phyloP scores from a whole-genome alignment of 2,113 vertebrate species.

The Mirza zaza region DNA sequence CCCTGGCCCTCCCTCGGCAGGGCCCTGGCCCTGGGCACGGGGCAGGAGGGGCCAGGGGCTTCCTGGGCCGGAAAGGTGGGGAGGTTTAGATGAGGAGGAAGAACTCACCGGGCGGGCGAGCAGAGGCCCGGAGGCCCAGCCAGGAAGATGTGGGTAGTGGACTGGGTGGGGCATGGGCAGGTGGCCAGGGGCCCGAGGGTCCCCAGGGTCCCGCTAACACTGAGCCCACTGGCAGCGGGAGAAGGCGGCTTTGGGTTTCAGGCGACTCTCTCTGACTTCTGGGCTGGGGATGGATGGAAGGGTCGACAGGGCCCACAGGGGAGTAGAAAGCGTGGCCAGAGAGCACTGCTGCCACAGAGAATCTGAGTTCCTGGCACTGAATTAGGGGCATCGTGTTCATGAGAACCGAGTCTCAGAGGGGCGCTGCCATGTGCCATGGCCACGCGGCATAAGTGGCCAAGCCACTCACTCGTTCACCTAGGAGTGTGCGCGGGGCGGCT shows the following conservation, averaged over 20 bases:
- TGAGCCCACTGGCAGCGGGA: no score
- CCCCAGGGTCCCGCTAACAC: not conserved
- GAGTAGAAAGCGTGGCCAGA: not conserved
- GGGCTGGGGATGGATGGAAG: no score
- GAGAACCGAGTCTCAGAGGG: not conserved
- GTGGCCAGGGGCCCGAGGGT: not conserved
- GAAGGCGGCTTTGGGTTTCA: not conserved
- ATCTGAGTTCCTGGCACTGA: accelerated
- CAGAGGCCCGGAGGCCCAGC: not conserved
- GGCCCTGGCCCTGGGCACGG: not conserved
- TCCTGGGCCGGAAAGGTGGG: not conserved
- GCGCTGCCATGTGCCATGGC: accelerated
- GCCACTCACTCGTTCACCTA: not conserved
- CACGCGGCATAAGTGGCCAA: accelerated
- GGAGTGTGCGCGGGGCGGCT: not conserved
- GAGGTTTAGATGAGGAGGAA: no score
- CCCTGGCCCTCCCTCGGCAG: not conserved
- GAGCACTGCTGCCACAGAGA: not conserved
- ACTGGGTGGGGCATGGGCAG: no score
- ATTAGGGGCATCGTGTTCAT: accelerated
- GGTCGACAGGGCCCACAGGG: not conserved
- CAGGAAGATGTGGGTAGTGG: not conserved
- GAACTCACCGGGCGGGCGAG: not conserved
- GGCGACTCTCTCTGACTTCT: not conserved
- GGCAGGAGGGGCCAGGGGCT: not conserved